Evolutionary conservation across 2,113 vertebrate species (phyloP).

Genomic region (Ranitomeya variabilis): DNA sequence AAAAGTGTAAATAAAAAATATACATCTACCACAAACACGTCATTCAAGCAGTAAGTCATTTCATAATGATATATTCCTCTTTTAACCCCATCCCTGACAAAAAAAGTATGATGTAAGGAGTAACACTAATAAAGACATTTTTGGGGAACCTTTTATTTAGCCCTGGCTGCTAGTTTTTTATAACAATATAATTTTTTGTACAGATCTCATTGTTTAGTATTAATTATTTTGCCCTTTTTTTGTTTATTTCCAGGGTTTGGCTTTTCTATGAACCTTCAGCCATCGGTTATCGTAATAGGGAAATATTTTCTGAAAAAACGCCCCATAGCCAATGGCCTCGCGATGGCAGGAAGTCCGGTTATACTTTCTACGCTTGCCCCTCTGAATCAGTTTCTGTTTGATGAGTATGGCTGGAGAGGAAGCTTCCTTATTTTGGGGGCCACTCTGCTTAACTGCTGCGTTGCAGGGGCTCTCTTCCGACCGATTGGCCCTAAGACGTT

Average conservation of each 20-base stretch:
- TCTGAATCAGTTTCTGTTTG: conserved; percentile 76
- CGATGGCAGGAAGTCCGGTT: conserved; percentile 81
- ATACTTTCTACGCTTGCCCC: conserved; percentile 78
- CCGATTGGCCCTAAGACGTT: conserved; percentile 63
- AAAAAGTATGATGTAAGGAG: no score
- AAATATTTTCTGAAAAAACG: conserved; percentile 81
- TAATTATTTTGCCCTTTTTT: not conserved
- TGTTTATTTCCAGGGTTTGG: conserved; percentile 68
- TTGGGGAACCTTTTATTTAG: no score
- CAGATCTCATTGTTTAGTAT: not conserved
- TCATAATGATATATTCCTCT: no score
- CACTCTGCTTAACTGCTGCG: conserved; percentile 79
- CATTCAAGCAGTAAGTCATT: no score
- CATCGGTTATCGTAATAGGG: conserved; percentile 83
- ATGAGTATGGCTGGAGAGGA: conserved; percentile 80
- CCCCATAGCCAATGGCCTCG: conserved; percentile 77
- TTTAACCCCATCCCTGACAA: no score
- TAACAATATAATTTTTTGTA: not conserved
- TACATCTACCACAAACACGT: no score
- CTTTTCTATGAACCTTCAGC: conserved; percentile 83
- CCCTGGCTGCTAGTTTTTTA: not conserved
- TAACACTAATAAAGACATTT: no score
- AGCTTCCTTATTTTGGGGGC: conserved; percentile 81
- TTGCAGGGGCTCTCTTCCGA: conserved; percentile 83
- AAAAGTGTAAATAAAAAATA: no score